Evolutionary conservation across 2,888 invertebrate species (phyloP).

Genomic region (Ctenicera cuprea): DNA sequence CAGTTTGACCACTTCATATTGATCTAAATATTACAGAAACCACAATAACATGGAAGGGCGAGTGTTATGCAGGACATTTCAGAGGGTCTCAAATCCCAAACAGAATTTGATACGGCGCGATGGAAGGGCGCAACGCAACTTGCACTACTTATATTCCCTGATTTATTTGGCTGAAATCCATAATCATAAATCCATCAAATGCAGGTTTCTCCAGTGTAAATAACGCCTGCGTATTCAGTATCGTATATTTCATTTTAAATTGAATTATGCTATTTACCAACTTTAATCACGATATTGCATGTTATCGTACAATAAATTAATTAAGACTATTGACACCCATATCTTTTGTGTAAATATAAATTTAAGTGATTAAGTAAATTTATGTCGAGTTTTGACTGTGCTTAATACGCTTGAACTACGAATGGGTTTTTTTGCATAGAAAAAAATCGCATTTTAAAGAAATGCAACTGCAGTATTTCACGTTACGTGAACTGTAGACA

Average conservation of each 20-base stretch:
- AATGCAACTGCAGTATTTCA: constrained; percentile 20
- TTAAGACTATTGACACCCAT: constrained; percentile 27
- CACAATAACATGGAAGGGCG: constrained; percentile 33
- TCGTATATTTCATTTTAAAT: constrained; percentile 45
- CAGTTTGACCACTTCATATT: constrained; percentile 25
- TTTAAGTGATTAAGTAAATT: constrained; percentile 10
- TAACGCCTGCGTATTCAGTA: constrained; percentile 43
- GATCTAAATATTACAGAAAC: constrained; percentile 36
- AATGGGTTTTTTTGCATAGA: neutral
- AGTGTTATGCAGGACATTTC: constrained; percentile 30
- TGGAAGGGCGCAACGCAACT: constrained; percentile 33
- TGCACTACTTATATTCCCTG: constrained; percentile 41
- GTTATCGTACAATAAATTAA: constrained; percentile 35
- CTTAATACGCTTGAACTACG: neutral
- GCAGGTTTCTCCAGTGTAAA: constrained; percentile 48
- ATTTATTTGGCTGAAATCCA: constrained; percentile 46
- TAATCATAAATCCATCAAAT: constrained; percentile 49
- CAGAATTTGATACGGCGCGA: constrained; percentile 33
- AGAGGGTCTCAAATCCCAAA: constrained; percentile 30
- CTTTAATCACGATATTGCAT: constrained; percentile 41
- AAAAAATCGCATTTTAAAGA: neutral
- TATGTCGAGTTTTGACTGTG: neutral
- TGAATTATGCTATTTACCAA: constrained; percentile 43
- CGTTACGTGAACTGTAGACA: neutral
- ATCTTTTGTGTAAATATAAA: constrained; percentile 16